A percentile compares a stretch with the other conserved stretches of the same genome.
These are phyloP conservation scores for Scomberomorus guttatus DNA, from an alignment of 2,797 vertebrate genomes.

Conservation along the genomic window DNA sequence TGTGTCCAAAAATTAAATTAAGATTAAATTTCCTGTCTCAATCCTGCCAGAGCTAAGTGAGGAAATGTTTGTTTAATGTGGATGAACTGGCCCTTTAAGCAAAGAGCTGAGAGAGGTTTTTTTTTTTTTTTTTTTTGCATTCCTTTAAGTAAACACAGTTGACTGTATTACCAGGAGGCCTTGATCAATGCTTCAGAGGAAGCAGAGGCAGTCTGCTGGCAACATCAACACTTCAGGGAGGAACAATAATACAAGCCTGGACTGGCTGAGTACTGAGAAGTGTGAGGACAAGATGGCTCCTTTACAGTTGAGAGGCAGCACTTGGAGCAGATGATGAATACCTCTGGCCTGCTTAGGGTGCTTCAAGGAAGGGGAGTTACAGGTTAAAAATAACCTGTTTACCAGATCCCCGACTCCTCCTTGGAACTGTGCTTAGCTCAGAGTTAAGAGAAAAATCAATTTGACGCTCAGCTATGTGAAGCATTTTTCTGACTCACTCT, in stretches of 20 bases:
- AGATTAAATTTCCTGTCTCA: too few relatives aligned
- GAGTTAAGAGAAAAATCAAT: constrained; percentile 65
- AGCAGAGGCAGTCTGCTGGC: neutral
- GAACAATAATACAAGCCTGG: constrained; percentile 2
- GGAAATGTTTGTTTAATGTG: neutral
- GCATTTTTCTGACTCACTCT: constrained; percentile 17
- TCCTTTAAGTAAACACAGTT: constrained; percentile 14
- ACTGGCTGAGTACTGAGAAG: constrained; percentile 29
- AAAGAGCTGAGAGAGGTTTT: neutral
- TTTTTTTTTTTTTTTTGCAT: neutral
- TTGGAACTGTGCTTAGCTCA: constrained; percentile 51
- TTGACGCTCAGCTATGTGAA: constrained; percentile 55
- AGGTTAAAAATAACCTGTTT: constrained; percentile 78
- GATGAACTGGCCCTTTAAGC: constrained; percentile 12
- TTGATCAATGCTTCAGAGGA: constrained; percentile 38
- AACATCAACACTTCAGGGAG: constrained; percentile 2
- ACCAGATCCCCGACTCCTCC: constrained; percentile 57
- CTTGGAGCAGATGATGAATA: constrained; percentile 35
- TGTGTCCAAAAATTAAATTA: too few relatives aligned
- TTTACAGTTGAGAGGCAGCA: constrained; percentile 20
- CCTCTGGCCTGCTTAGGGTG: constrained; percentile 36
- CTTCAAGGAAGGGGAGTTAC: constrained; percentile 39
- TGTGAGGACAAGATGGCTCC: constrained; percentile 49
- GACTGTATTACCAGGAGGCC: constrained; percentile 16
- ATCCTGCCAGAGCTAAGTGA: neutral